phyloP scores from a whole-genome alignment of 2,797 vertebrate species.

The Numenius phaeopus region DNA sequence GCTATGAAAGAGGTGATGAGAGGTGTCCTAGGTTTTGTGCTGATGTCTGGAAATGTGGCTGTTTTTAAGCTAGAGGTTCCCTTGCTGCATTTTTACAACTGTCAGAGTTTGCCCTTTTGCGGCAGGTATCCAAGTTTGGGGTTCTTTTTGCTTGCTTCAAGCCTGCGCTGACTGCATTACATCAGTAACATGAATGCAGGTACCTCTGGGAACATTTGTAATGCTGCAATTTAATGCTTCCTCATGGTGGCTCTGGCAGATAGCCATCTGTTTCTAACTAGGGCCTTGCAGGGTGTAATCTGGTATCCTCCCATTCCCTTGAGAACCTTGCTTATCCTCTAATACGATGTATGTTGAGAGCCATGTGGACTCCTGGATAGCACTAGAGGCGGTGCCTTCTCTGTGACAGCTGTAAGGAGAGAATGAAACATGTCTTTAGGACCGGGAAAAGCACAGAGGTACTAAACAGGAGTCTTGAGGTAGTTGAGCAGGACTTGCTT shows the following conservation, averaged over 20 bases:
- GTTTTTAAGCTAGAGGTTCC: background rate
- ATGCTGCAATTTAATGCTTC: background rate
- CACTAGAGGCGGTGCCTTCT: background rate
- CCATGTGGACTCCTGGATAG: background rate
- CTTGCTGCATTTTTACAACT: background rate
- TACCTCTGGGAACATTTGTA: background rate
- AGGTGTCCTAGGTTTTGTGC: background rate
- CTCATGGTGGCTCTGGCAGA: background rate
- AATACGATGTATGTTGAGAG: background rate
- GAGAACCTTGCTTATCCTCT: conserved; percentile 20
- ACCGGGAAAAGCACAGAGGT: background rate
- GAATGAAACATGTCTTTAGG: background rate
- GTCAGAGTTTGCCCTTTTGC: background rate
- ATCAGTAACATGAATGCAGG: background rate
- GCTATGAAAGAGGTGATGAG: background rate
- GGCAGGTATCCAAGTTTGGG: background rate
- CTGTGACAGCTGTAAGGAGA: background rate
- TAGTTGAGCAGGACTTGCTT: background rate
- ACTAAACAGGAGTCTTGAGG: background rate
- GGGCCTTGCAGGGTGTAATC: conserved; percentile 24
- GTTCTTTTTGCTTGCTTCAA: background rate
- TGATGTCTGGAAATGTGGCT: background rate
- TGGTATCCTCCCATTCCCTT: conserved; percentile 12
- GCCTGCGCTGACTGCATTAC: background rate
- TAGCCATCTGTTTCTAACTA: conserved; percentile 37